These are phyloP conservation scores for Phodopus roborovskii DNA, from an alignment of 2,113 vertebrate genomes.

Conservation along the genomic window DNA sequence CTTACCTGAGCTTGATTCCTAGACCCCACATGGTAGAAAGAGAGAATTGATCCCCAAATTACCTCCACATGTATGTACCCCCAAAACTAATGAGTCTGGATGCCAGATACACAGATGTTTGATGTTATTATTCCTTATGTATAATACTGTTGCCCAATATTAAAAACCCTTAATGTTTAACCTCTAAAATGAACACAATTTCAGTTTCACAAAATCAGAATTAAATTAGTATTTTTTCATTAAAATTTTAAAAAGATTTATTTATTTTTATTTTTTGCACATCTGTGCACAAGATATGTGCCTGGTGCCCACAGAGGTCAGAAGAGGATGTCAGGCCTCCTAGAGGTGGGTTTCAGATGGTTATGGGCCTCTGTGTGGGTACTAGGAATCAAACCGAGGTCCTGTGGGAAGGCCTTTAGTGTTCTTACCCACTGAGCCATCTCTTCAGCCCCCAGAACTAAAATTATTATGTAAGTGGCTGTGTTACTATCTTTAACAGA, in stretches of 20 bases:
- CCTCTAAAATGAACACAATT: conserved; percentile 29
- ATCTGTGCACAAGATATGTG: neutral
- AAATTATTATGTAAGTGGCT: conserved; percentile 28
- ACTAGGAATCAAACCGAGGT: neutral
- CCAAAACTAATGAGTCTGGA: neutral
- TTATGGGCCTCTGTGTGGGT: neutral
- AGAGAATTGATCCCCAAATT: neutral
- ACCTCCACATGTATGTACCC: neutral
- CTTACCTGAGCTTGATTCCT: neutral
- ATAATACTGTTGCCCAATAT: conserved; percentile 15
- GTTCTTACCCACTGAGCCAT: neutral
- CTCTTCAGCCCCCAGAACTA: neutral
- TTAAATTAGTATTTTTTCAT: neutral
- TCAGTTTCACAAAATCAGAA: neutral
- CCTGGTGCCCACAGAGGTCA: neutral
- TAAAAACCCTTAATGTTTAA: conserved; percentile 33
- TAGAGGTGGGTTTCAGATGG: neutral
- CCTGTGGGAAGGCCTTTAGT: neutral
- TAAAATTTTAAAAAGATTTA: neutral
- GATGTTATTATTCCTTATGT: conserved; percentile 23
- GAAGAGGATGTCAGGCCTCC: neutral
- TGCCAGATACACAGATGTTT: neutral
- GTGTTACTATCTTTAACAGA: conserved; percentile 36
- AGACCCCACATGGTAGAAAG: neutral
- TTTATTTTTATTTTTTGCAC: neutral